Conservation (phyloP, 2,797 vertebrate genomes). For the Sebastes wilsoni region DNA sequence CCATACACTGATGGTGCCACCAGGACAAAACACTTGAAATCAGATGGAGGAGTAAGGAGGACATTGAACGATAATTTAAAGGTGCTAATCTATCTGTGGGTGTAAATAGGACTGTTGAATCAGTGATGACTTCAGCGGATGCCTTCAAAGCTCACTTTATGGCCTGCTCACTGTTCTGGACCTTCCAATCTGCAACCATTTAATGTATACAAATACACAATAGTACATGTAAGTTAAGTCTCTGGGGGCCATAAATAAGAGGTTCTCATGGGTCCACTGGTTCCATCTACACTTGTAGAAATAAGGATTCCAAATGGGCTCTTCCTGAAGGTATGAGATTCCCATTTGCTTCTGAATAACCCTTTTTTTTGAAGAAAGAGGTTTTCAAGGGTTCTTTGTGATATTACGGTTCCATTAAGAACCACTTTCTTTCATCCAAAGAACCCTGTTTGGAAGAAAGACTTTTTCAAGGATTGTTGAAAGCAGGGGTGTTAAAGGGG, state of each 20-base stretch:
- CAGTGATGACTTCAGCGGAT: background rate
- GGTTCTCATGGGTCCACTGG: background rate
- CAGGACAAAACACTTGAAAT: conserved; percentile 57
- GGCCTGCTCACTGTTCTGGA: background rate
- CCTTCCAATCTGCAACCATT: background rate
- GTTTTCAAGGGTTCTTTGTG: background rate
- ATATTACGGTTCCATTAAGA: background rate
- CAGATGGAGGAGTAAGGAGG: conserved; percentile 49
- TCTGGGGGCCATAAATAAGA: background rate
- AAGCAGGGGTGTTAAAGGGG: background rate
- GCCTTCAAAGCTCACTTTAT: background rate
- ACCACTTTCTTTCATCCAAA: background rate
- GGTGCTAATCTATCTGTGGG: conserved; percentile 2
- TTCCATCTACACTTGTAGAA: background rate
- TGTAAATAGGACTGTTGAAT: conserved; percentile 15
- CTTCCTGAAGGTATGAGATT: background rate
- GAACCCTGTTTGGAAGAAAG: background rate
- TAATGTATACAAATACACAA: background rate
- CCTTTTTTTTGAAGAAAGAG: background rate
- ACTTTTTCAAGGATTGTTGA: background rate
- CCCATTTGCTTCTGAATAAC: background rate
- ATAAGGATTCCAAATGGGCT: background rate
- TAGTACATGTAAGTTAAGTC: background rate
- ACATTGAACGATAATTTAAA: conserved; percentile 28
- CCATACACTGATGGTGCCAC: conserved; percentile 34